Base-by-base conservation (phyloP, 2,797 vertebrate species). In the Enteromius viviparus region DNA sequence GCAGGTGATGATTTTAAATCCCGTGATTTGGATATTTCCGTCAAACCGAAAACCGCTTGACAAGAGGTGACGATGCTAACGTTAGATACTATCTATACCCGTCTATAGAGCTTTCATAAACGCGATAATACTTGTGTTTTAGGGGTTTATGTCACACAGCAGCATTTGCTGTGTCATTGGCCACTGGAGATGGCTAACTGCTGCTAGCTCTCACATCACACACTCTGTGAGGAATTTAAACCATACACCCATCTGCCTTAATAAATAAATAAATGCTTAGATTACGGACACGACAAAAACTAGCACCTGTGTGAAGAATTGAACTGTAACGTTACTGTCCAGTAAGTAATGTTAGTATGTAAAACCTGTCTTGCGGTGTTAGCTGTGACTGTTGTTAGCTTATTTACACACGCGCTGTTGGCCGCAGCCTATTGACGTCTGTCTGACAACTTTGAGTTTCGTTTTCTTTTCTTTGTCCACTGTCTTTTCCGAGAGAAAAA, bases 121-220 rank as follows among this genome's bases (percentile, higher is more conserved):
- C 15, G 5, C 19, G 6, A 5, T 8, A 29, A 42, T 32, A 0
- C 4, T 58, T 42, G 9, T 17, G 53, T 45, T 55, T 58, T 9
- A 34, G 14, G 17, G 60, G 14, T 32, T 76, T 68, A 40, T 71
- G 53, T 78, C 75, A 51, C 49, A 37, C 21, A 37, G 42, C 70
- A 69, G 79, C 88, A 88, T 95, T 95, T 95, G 94, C 94, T 94
- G 94, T 95, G 94, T 95, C 94, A 95, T 95, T 92, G 92, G 89
- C 87, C 85, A 88, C 70, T 60, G 80, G 87, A 83, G 81, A 84
- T 87, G 74, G 87, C 89, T 89, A 90, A 88, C 86, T 79, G 66
- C 47, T 76, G 88, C 82, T 90, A 92, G 91, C 93, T 62, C 0
- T 10, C 1, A 65, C 75, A 60, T 58, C 23, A 9, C 51, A 5